Percentiles rank a stretch among this genome's conserved stretches.
Evolutionary conservation across 2,797 vertebrate genomes (phyloP).

Genomic region (Mormyrops attenuatus): DNA sequence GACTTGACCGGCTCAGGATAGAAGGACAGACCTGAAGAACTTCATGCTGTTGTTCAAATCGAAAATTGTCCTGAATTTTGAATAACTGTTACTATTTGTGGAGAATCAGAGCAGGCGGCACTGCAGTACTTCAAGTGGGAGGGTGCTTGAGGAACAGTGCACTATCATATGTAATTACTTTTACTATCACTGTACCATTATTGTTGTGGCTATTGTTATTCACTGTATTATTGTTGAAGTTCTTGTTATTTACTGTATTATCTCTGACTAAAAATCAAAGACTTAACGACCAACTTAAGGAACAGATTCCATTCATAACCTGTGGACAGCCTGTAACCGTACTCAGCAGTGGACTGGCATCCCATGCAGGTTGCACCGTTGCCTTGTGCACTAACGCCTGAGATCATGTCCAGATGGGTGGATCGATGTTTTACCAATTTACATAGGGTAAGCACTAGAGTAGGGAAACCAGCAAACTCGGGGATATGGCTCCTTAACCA

Average conservation of each 20-base stretch:
- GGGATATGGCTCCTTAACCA: neutral
- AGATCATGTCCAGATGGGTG: neutral
- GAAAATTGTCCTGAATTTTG: neutral
- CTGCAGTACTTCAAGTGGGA: neutral
- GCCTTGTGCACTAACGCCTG: neutral
- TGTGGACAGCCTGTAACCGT: neutral
- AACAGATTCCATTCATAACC: neutral
- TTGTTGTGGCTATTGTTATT: neutral
- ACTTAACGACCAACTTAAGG: neutral
- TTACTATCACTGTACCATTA: neutral
- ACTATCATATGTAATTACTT: neutral
- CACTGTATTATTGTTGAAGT: neutral
- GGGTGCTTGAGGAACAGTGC: too few species aligned
- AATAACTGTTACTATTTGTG: neutral
- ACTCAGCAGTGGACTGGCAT: neutral
- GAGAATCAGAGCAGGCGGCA: neutral
- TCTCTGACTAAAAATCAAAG: neutral
- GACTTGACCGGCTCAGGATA: neutral
- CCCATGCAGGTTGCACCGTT: neutral
- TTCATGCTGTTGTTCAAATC: neutral
- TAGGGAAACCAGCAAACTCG: neutral
- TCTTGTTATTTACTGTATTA: too few species aligned
- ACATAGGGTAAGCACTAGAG: neutral
- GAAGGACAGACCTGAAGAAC: neutral
- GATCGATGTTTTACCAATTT: neutral